Percentiles rank a stretch among this genome's conserved stretches.
Evolutionary conservation across 2,797 vertebrate species (phyloP).

Genomic region (Ptychadena robeensis): DNA sequence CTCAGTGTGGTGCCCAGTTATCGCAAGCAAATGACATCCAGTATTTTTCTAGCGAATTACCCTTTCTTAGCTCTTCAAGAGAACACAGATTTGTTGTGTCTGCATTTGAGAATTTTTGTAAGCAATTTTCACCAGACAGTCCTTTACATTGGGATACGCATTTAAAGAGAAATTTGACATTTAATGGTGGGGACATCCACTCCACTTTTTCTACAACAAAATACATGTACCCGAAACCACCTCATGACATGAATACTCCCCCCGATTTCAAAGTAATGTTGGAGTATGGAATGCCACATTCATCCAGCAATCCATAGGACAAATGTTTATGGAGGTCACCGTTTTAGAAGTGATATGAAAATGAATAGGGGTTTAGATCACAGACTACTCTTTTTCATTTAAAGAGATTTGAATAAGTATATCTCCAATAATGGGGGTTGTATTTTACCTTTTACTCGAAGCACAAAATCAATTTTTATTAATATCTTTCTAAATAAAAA

Average conservation of each 20-base stretch:
- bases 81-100: slow-evolving; percentile 90
- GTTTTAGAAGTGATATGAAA: not conserved
- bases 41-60: slow-evolving; percentile 65
- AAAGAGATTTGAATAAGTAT: not conserved
- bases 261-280: slow-evolving; percentile 87
- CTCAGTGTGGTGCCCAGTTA: slow-evolving; percentile 1
- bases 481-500: slow-evolving; percentile 20
- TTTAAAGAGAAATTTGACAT: slow-evolving; percentile 76
- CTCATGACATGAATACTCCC: slow-evolving; percentile 74
- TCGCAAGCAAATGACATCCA: not conserved
- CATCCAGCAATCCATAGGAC: slow-evolving; percentile 71
- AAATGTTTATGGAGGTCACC: not conserved
- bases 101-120: slow-evolving; percentile 83
- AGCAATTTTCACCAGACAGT: slow-evolving; percentile 82
- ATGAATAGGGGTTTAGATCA: not conserved
- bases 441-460: slow-evolving; percentile 31
- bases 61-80: slow-evolving; percentile 83
- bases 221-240: slow-evolving; percentile 65
- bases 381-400: not conserved
- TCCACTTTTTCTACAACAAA: slow-evolving; percentile 62
- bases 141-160: slow-evolving; percentile 69
- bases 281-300: slow-evolving; percentile 83
- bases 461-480: slow-evolving; percentile 54
- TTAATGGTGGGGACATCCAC: slow-evolving; percentile 72
- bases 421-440: not conserved